Base-by-base conservation (phyloP, 1,140 invertebrate genomes). In the Trichonephila inaurata region DNA sequence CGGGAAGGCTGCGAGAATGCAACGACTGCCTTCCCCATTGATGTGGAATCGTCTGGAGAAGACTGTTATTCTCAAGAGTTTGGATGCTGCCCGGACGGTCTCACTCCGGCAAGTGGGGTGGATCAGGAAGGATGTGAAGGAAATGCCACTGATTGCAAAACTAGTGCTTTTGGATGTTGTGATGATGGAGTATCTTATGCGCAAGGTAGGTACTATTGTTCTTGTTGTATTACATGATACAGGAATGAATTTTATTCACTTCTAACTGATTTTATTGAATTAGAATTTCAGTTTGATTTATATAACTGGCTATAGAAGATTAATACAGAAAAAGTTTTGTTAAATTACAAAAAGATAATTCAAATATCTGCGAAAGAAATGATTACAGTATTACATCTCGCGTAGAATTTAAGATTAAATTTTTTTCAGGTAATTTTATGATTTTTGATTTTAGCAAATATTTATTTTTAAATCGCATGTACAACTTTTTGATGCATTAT, bases 1-100 rank as follows among this genome's bases (percentile, higher is more conserved):
- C 96, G 96, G 58, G 97, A 99, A 95, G 98, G 98, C 0, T 99
- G 98, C 95, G 87, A 81, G 19, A 87, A 93, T 40, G 8, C 40
- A 24, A 95, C 94, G 21, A 94, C 94, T 40, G 94, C 94, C 44
- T 94, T 88, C 24, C 21, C n/a, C 10, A 69, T 62, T 18, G 87
- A 69, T 33, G 14, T 94, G 18, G 88, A 85, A 91, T 69, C 62
- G 6, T 92, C 91, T 24, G 93, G 93, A 58, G 94, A 94, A 58
- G 94, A 94, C 51, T 99, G 98, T 95, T 95, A 98, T 51, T 96
- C 96, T 6, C 96, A 97, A n/a, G 86, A 89, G 4, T 98, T 96
- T 95, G 98, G 98, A 21, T 96, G 96, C 92, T 96, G 96, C 94
- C 95, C 96, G 24, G 96, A 96, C 94, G 95, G 95, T 61, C 91